A percentile compares a stretch with the other conserved stretches of the same genome.
Conservation (phyloP, 2,888 invertebrate species). For the Gisinianus flammeolus region DNA sequence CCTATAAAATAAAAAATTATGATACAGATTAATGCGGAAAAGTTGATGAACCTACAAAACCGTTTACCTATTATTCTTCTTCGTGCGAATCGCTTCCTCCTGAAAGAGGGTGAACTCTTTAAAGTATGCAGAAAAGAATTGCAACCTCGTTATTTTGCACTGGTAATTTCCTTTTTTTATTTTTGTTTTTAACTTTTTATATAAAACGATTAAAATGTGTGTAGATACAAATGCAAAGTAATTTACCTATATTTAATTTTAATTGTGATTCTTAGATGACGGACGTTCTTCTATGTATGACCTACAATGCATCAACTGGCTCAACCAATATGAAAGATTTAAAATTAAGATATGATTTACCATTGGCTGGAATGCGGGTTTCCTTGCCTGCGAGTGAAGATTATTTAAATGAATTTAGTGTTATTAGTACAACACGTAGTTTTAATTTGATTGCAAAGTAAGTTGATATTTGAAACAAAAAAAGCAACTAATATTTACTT, state of each 20-base stretch:
- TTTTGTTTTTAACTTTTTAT: neutral
- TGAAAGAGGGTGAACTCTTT: slow-evolving; percentile 70
- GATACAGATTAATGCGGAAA: slow-evolving; percentile 65
- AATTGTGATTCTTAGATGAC: slow-evolving; percentile 61
- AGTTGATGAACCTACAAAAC: slow-evolving; percentile 66
- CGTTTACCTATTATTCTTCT: slow-evolving; percentile 63
- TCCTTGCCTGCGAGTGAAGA: slow-evolving; percentile 62
- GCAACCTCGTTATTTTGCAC: slow-evolving; percentile 70
- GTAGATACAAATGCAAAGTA: neutral
- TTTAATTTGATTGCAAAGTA: slow-evolving; percentile 67
- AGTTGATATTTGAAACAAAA: slow-evolving; percentile 36
- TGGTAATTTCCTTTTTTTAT: slow-evolving; percentile 64
- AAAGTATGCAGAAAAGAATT: slow-evolving; percentile 70
- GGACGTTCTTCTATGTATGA: slow-evolving; percentile 64
- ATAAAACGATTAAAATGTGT: neutral
- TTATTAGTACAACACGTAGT: slow-evolving; percentile 66
- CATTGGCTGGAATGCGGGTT: slow-evolving; percentile 66
- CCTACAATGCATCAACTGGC: slow-evolving; percentile 61
- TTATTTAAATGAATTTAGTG: slow-evolving; percentile 66
- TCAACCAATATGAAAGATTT: slow-evolving; percentile 60
- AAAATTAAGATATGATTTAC: slow-evolving; percentile 65
- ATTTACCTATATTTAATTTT: neutral
- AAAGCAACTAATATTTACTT: neutral
- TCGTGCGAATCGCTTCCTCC: slow-evolving; percentile 67
- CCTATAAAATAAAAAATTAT: neutral